Base-by-base conservation (phyloP, 2,113 vertebrate genomes). In the Laticauda colubrina region DNA sequence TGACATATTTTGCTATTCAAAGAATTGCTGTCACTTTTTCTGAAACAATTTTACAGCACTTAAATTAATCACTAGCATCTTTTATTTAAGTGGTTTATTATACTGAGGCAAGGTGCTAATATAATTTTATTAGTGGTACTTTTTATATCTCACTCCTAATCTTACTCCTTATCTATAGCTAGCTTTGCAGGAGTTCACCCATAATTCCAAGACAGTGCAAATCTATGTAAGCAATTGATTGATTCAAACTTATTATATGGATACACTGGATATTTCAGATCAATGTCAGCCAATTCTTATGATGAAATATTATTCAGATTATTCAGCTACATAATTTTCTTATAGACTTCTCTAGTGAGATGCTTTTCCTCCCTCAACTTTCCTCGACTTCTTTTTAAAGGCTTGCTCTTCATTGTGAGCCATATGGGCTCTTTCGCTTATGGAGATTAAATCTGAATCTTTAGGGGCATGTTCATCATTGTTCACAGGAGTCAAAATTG, bases 401-500 rank as follows among this genome's bases (percentile, higher is more conserved):
- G 3, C 53, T 59, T n/a, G 53, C 24, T 87, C 89, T 93, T 93
- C 89, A 87, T 56, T 93, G n/a, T 34, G 90, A 93, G 45, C 92
- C 92, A 93, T 93, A 93, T 90, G 92, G 92, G 48, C 89, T 90
- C 56, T 81, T 93, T 90, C 48, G 64, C 90, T 89, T 90, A 90
- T 53, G 81, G 92, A 90, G 92, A 93, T 93, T 93, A 93, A 93
- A 93, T 53, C 57, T 90, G 89, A 93, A 93, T 90, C 92, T 93
- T 93, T 93, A 57, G 92, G 92, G 92, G 89, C 89, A 93, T 29
- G 89, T 93, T 90, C 75, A 93, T 93, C 92, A 93, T 93, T 93
- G 92, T 93, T 93, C 81, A 87, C 92, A 93, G 92, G 92, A 93
- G 89, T 93, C 90, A 93, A 89, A 93, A 93, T 93, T 93, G 92